Conservation (phyloP, 2,888 invertebrate species). For the Hoplodrina ambigua region DNA sequence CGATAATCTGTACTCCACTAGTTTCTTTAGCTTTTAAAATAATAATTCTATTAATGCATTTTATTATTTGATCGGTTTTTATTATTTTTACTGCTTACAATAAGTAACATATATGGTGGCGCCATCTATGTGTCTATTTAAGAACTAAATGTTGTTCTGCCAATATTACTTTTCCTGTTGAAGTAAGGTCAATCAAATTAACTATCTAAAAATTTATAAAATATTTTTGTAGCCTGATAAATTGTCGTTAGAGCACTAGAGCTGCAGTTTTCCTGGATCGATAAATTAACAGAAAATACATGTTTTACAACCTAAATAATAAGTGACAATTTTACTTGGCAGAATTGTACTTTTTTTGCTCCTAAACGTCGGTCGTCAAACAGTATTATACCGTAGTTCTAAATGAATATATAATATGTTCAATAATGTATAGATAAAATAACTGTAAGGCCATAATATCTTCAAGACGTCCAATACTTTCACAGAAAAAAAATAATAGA, state of each 20-base stretch:
- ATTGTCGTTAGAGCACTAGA: too few species aligned
- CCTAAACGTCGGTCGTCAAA: not conserved
- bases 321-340: not conserved
- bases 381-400: not conserved
- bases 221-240: too few species aligned
- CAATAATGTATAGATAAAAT: not conserved
- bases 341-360: not conserved
- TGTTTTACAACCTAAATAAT: not conserved
- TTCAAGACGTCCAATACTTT: not conserved
- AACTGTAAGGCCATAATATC: not conserved
- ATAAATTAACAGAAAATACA: not conserved
- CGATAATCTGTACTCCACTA: too few species aligned
- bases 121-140: slow-evolving; percentile 30
- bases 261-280: not conserved
- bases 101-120: slow-evolving; percentile 1
- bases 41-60: too few species aligned
- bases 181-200: too few species aligned
- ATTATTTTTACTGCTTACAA: not conserved
- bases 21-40: too few species aligned
- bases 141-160: slow-evolving; percentile 6
- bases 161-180: too few species aligned
- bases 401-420: not conserved
- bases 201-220: too few species aligned
- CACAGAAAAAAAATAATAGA: not conserved
- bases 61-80: too few species aligned